A percentile compares a stretch with the other conserved stretches of the same genome.
These are phyloP conservation scores for Lamellibrachia columna DNA, from an alignment of 2,888 invertebrate species.

Conservation along the genomic window DNA sequence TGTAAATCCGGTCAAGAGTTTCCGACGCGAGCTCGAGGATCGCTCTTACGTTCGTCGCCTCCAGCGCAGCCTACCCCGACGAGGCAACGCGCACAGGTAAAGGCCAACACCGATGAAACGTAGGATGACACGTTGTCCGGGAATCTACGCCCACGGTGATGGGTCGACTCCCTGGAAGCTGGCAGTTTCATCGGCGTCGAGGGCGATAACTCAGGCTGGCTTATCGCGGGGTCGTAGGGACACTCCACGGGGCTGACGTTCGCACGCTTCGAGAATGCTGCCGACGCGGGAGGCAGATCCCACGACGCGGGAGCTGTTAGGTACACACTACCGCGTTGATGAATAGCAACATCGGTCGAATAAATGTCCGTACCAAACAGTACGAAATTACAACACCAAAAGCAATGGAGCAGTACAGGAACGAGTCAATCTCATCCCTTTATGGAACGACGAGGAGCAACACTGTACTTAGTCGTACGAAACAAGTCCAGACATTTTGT, in stretches of 20 bases:
- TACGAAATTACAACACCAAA: no score
- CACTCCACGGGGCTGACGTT: not conserved
- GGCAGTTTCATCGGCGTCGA: not conserved
- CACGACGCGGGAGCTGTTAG: not conserved
- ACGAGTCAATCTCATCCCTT: no score
- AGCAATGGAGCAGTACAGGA: no score
- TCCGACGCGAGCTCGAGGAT: not conserved
- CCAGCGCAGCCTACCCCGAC: not conserved
- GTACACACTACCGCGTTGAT: not conserved
- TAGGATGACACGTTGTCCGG: not conserved
- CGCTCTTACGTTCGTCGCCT: not conserved
- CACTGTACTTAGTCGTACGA: no score
- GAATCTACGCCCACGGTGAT: not conserved
- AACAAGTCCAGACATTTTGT: no score
- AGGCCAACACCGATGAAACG: not conserved
- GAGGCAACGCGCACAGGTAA: not conserved
- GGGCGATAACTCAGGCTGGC: not conserved
- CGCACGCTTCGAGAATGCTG: not conserved
- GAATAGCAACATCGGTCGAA: not conserved
- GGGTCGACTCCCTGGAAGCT: not conserved
- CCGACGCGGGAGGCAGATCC: not conserved
- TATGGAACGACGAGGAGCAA: no score
- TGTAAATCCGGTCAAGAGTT: not conserved
- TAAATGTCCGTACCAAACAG: not conserved
- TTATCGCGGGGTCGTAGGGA: not conserved